Conservation (phyloP, 1,140 invertebrate species). For the Microplitis mediator region DNA sequence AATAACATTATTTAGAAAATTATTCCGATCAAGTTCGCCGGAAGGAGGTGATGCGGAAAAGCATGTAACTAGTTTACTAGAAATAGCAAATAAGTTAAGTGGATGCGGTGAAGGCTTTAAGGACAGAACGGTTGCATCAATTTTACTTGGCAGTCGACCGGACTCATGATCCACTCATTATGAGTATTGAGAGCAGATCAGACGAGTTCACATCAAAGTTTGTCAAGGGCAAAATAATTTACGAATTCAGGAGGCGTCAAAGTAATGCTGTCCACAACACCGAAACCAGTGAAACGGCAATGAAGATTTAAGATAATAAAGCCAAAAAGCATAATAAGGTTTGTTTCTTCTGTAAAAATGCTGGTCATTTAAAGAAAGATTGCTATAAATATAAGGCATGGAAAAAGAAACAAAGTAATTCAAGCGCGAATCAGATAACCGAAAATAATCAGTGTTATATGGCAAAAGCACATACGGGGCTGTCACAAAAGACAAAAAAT, state of each 20-base stretch:
- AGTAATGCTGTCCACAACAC: not conserved
- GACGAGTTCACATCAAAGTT: conserved; percentile 13
- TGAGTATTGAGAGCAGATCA: conserved; percentile 26
- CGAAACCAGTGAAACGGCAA: not conserved
- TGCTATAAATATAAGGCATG: not conserved
- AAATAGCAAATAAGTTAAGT: conserved; percentile 26
- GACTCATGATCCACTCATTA: conserved; percentile 27
- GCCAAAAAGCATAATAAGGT: not conserved
- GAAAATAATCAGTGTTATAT: not conserved
- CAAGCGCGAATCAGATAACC: not conserved
- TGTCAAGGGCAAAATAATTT: conserved; percentile 22
- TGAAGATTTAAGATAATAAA: not conserved
- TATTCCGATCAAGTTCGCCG: conserved; percentile 17
- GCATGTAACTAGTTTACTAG: conserved; percentile 32
- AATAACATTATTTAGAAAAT: conserved; percentile 21
- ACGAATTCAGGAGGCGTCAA: conserved; percentile 23
- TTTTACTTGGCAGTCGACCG: conserved; percentile 29
- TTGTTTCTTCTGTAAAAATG: not conserved
- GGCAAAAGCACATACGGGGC: not conserved
- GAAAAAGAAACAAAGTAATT: not conserved
- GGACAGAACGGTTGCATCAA: conserved; percentile 7
- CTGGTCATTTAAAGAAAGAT: not conserved
- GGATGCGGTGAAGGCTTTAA: conserved; percentile 23
- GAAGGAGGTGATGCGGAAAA: conserved; percentile 32
- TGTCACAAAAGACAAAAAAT: not conserved